Conservation (phyloP, 2,797 vertebrate genomes). For the Lycodopsis pacificus region DNA sequence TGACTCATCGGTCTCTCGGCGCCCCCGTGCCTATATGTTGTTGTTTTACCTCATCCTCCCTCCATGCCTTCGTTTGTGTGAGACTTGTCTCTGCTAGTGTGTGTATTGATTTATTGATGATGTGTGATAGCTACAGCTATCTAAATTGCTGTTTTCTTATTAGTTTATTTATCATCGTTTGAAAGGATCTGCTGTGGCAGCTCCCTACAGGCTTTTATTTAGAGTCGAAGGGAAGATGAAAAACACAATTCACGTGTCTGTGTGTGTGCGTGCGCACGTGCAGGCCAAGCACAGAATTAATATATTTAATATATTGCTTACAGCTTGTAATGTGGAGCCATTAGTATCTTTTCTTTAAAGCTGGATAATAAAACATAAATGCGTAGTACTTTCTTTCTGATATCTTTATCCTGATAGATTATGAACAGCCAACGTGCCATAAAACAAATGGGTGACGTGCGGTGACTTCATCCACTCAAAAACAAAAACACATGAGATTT, state of each 20-base stretch:
- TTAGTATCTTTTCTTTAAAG: neutral
- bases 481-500: too few species aligned
- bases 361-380: neutral
- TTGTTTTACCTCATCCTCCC: neutral
- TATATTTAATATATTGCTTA: neutral
- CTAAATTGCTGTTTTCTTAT: slow-evolving; percentile 37
- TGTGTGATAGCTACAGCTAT: slow-evolving; percentile 34
- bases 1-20: slow-evolving; percentile 26
- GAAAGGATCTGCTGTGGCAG: slow-evolving; percentile 22
- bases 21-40: slow-evolving; percentile 13
- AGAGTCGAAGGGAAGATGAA: slow-evolving; percentile 19
- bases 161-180: slow-evolving; percentile 40
- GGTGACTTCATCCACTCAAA: too few species aligned
- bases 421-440: neutral
- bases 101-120: slow-evolving; percentile 59
- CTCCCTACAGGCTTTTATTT: slow-evolving; percentile 23
- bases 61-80: slow-evolving; percentile 15
- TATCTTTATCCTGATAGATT: neutral
- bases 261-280: neutral
- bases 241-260: slow-evolving; percentile 9
- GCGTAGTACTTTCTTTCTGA: neutral
- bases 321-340: neutral
- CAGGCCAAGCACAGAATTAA: neutral
- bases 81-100: slow-evolving; percentile 8
- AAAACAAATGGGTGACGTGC: too few species aligned